phyloP scores from a whole-genome alignment of 2,113 vertebrate species.

The mouse (Mus musculus) region GRCm39 chr7:121696001-121696500 shows the following conservation, averaged over 20 bases:
- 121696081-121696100: neutral
- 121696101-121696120: neutral
- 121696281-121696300: neutral
- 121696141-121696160: neutral
- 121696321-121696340: neutral
- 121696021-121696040: neutral
- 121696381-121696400: neutral
- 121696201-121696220: no score
- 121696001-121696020: neutral
- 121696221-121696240: neutral
- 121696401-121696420: neutral
- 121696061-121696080: neutral
- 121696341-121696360: neutral
- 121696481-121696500: no score
- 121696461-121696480: neutral
- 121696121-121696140: neutral
- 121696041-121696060: neutral
- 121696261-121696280: neutral
- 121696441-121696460: neutral
- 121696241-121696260: neutral
- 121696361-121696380: neutral
- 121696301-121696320: neutral
- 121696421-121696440: neutral
- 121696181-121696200: neutral
- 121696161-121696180: neutral